phyloP scores from a whole-genome alignment of 2,888 invertebrate genomes.

The Philonicus albiceps region DNA sequence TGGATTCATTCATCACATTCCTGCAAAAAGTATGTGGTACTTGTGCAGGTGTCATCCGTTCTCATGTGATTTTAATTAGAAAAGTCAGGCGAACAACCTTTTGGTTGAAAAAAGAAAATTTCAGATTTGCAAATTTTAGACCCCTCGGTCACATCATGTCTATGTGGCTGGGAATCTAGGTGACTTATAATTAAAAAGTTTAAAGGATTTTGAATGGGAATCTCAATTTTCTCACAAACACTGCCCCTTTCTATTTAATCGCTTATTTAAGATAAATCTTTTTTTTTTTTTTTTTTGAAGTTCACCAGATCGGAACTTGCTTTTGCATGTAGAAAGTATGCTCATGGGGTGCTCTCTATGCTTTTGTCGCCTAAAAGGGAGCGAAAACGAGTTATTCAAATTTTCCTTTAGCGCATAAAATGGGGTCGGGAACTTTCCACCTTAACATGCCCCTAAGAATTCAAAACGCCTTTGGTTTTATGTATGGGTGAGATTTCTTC shows the following conservation, averaged over 20 bases:
- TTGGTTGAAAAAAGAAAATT: neutral
- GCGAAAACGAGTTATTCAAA: neutral
- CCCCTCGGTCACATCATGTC: too few species aligned
- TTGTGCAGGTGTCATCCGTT: neutral
- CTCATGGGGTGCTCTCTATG: neutral
- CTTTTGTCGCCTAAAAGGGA: neutral
- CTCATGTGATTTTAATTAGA: neutral
- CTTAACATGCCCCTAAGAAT: neutral
- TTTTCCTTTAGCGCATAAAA: neutral
- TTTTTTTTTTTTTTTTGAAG: too few species aligned
- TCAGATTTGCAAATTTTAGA: neutral
- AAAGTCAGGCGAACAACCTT: neutral
- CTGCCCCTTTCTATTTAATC: neutral
- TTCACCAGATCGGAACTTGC: neutral
- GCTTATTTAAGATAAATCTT: constrained; percentile 1
- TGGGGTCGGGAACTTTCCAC: neutral
- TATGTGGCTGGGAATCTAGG: neutral
- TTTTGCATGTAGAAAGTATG: neutral
- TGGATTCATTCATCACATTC: neutral
- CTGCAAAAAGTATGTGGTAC: neutral
- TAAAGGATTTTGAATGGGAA: neutral
- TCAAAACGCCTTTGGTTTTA: neutral
- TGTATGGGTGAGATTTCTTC: neutral
- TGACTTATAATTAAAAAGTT: neutral
- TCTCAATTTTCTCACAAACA: neutral